These are phyloP conservation scores for Gymnoscopelus braueri DNA, from an alignment of 2,797 vertebrate genomes.

Conservation along the genomic window DNA sequence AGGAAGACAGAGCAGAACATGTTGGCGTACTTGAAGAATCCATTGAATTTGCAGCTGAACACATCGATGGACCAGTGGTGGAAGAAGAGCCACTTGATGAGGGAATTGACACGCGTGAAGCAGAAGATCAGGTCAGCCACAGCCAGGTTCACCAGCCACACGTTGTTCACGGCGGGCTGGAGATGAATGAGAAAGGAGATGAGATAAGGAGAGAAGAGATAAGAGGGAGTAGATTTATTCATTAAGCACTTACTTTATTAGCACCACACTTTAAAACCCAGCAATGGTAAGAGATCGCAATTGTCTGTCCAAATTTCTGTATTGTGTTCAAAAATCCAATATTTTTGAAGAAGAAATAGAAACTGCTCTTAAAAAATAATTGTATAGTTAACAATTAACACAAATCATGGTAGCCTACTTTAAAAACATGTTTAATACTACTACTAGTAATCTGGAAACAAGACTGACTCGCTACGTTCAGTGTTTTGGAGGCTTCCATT, in stretches of 20 bases:
- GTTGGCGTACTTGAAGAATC: slow-evolving; percentile 84
- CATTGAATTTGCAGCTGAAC: slow-evolving; percentile 83
- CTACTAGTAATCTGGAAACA: too few relatives aligned
- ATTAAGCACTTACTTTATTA: not conserved
- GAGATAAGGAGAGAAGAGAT: not conserved
- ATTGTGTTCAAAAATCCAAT: too few relatives aligned
- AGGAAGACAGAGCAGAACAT: slow-evolving; percentile 86
- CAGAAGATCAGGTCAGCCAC: slow-evolving; percentile 83
- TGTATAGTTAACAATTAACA: not conserved
- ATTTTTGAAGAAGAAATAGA: too few relatives aligned
- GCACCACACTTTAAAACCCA: not conserved
- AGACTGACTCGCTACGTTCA: too few relatives aligned
- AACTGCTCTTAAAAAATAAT: too few relatives aligned
- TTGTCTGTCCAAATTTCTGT: too few relatives aligned
- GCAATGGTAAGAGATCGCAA: not conserved
- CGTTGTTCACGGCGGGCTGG: slow-evolving; percentile 75
- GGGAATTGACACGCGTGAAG: slow-evolving; percentile 69
- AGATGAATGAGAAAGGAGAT: not conserved
- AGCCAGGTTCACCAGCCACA: slow-evolving; percentile 83
- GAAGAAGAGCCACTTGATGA: slow-evolving; percentile 75
- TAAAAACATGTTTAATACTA: not conserved
- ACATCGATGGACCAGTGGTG: slow-evolving; percentile 77
- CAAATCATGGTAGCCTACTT: not conserved
- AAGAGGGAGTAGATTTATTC: too few relatives aligned
- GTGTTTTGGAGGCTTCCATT: too few relatives aligned